Conservation (phyloP, 2,113 vertebrate species). For the Donacobius atricapilla region DNA sequence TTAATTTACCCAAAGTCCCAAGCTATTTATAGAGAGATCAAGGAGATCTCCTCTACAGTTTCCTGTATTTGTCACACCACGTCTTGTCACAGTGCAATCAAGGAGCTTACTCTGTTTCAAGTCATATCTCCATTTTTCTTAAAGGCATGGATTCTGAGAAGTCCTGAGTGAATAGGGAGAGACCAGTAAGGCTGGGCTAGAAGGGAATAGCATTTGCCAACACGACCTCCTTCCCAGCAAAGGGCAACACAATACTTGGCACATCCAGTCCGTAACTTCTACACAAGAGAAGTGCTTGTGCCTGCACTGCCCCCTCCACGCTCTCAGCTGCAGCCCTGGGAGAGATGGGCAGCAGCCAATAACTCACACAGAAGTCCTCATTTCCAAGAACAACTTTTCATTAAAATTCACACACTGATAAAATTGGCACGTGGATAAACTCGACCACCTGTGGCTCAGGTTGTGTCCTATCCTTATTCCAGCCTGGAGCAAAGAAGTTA, state of each 20-base stretch:
- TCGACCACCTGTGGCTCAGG: background rate
- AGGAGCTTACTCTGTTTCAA: background rate
- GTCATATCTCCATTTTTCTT: background rate
- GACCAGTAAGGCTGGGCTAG: background rate
- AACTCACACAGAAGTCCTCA: background rate
- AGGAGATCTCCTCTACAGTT: background rate
- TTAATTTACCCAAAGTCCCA: background rate
- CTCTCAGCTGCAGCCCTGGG: background rate
- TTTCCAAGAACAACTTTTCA: background rate
- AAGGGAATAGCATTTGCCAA: background rate
- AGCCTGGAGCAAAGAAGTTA: background rate
- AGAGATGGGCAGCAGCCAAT: background rate
- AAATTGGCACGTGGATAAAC: background rate
- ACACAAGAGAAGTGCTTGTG: background rate
- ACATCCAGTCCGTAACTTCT: background rate
- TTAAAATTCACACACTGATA: background rate
- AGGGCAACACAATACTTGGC: background rate
- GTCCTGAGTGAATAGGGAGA: background rate
- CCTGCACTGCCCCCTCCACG: background rate
- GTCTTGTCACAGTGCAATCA: background rate
- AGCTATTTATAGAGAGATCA: background rate
- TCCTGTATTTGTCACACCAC: background rate
- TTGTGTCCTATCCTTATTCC: background rate
- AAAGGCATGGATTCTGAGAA: background rate
- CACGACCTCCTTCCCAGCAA: background rate